Evolutionary conservation across 2,797 vertebrate species (phyloP).

Genomic region (Carduelis carduelis): DNA sequence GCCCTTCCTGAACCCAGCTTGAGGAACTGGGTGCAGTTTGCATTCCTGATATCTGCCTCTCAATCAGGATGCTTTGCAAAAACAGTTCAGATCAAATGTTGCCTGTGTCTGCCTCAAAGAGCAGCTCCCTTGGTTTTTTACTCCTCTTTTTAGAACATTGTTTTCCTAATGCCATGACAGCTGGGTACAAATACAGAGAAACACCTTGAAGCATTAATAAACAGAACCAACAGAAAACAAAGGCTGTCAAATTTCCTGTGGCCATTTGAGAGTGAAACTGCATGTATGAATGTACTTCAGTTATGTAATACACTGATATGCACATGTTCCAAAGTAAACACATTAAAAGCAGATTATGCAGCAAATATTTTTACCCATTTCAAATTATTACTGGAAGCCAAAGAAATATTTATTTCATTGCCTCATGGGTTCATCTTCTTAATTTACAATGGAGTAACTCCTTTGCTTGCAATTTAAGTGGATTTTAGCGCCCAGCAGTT

Average conservation of each 20-base stretch:
- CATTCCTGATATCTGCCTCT: neutral
- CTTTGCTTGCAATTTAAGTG: neutral
- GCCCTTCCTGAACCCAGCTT: neutral
- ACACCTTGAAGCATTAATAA: neutral
- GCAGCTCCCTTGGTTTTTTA: neutral
- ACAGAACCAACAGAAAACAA: neutral
- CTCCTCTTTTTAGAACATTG: neutral
- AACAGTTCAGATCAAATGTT: neutral
- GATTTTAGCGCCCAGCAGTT: accelerated
- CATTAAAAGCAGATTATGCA: neutral
- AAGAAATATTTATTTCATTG: neutral
- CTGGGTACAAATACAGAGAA: neutral
- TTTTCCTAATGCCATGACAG: neutral
- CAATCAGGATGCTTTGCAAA: neutral
- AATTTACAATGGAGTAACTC: neutral
- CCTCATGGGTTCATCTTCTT: neutral
- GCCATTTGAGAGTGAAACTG: neutral
- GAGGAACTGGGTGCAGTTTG: neutral
- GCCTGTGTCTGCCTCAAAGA: neutral
- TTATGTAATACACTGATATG: neutral
- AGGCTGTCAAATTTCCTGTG: neutral
- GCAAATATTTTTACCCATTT: neutral
- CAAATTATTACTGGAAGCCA: neutral
- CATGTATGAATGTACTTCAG: neutral
- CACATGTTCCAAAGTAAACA: neutral